Evolutionary conservation across 2,797 vertebrate genomes (phyloP).

Genomic region (Sandelia bainsii): DNA sequence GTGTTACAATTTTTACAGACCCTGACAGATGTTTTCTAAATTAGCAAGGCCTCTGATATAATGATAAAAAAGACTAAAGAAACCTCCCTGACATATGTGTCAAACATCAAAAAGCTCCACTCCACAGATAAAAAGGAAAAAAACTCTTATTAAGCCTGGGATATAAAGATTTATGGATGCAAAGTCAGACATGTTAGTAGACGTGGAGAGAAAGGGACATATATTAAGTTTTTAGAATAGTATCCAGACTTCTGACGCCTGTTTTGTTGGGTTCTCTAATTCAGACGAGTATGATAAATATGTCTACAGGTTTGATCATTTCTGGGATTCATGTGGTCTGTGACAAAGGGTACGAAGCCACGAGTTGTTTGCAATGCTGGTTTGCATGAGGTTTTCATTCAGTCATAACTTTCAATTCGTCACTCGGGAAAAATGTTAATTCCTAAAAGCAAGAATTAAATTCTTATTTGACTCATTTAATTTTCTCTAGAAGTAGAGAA

Average conservation of each 20-base stretch:
- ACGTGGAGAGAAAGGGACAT: slow-evolving; percentile 54
- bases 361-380: slow-evolving; percentile 7
- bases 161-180: slow-evolving; percentile 71
- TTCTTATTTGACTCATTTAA: not conserved
- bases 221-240: slow-evolving; percentile 62
- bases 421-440: slow-evolving; percentile 3
- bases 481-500: not conserved
- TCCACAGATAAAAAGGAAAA: slow-evolving; percentile 49
- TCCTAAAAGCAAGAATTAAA: slow-evolving; percentile 1
- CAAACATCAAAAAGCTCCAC: slow-evolving; percentile 71
- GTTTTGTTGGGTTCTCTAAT: slow-evolving; percentile 43
- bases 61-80: slow-evolving; percentile 59
- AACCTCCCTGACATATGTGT: slow-evolving; percentile 62
- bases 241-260: slow-evolving; percentile 59
- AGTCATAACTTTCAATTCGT: not conserved
- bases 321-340: slow-evolving; percentile 60
- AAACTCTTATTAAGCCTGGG: slow-evolving; percentile 67
- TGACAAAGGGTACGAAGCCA: slow-evolving; percentile 12
- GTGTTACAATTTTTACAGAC: slow-evolving; percentile 14
- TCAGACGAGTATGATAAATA: slow-evolving; percentile 60
- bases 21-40: slow-evolving; percentile 72
- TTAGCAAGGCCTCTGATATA: slow-evolving; percentile 54
- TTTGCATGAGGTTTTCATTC: slow-evolving; percentile 43
- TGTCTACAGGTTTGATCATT: slow-evolving; percentile 48
- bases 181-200: slow-evolving; percentile 56